Base-by-base conservation (phyloP, 2,888 invertebrate species). In the Athrips mouffetella region DNA sequence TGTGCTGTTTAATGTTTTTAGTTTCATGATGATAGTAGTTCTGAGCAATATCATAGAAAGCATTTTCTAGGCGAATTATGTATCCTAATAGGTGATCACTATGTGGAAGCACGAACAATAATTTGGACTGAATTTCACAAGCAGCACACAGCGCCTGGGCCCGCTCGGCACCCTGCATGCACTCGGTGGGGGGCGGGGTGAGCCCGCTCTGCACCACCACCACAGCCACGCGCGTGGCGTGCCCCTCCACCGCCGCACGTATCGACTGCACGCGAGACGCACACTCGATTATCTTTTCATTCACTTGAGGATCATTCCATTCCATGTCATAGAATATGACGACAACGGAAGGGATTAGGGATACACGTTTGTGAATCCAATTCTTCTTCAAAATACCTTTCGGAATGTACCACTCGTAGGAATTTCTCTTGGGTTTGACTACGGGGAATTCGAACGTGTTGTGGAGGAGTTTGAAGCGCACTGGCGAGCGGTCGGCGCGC, bases 271-370 rank as follows among this genome's bases (percentile, higher is more conserved):
- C 94, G 63, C 94, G 91, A 0, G 95, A 95, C 6, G 97, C 95
- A 80, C 98, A 98, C 77, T 98, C 98, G 64, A 96, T 93, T 70
- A 96, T 96, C 73, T 96, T 98, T 61, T 98, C 98, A 60, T 94
- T 94, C 98, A 98, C 99, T 55, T 93, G 91, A 0, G 91, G 89
- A 80, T 98, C 98, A 73, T 96, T 96, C 99, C 99, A 99, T 81
- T 99, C 98, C 72, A 99, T 91, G 69, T 99, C 98, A 76, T 96
- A 96, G 80, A 99, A 99, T 53, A 98, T 91, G 2, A 98, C 97
- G 20, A 97, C 94, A 0, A 99, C 94, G 1, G 98, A 94, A 6
- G 99, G 99, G 55, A 99, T 91, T 49, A 94, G 91, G 59, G 94
- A 92, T 29, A 97, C 89, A 71, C 98, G 97, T 79, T 99, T 99